Base-by-base conservation (phyloP, 2,888 invertebrate genomes). In the Drosophila fulvimacula region DNA sequence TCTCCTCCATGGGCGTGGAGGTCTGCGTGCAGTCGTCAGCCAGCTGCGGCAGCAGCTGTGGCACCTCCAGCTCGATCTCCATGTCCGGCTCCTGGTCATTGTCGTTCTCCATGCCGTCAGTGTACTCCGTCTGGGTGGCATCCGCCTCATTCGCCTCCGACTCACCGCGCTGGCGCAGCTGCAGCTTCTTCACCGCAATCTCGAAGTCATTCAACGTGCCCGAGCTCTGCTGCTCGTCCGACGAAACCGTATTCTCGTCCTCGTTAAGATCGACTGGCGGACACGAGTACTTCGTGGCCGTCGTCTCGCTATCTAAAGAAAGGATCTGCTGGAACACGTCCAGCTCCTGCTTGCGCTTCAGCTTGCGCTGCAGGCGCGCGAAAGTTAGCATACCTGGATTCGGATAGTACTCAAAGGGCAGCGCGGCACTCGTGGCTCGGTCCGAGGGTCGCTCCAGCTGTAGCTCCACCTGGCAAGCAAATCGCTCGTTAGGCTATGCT, bases 361-460 rank as follows among this genome's bases (percentile, higher is more conserved):
- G 92, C 73, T 92, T 92, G 78, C 94, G 94, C 81, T 94, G 94
- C 81, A 95, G 93, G 52, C 95, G 94, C 94, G 95, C 95, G 92
- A 95, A 95, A 81, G 95, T 94, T 93, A 96, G 96, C 95, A 95
- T 96, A 97, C 96, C 96, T 95, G 95, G 94, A 91, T 95, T 95
- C 67, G 96, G 93, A 60, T 79, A 81, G 53, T 80, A 90, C 92
- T 97, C 96, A 94, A 98, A 98, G 34, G 95, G 95, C 73, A 96
- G 93, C 2, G 97, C 93, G 89, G 96, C 96, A 92, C 98, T 97
- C 62, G 95, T 94, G 53, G 95, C 95, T 78, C 95, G 95, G 93
- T 98, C 98, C 15, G 97, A 96, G 24, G 96, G 96, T 80, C 98
- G 94, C 90, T 95, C 94, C 76, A 98, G 93, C 91, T 97, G 97